Conservation (phyloP, 2,888 invertebrate genomes). For the Latrodectus elegans region DNA sequence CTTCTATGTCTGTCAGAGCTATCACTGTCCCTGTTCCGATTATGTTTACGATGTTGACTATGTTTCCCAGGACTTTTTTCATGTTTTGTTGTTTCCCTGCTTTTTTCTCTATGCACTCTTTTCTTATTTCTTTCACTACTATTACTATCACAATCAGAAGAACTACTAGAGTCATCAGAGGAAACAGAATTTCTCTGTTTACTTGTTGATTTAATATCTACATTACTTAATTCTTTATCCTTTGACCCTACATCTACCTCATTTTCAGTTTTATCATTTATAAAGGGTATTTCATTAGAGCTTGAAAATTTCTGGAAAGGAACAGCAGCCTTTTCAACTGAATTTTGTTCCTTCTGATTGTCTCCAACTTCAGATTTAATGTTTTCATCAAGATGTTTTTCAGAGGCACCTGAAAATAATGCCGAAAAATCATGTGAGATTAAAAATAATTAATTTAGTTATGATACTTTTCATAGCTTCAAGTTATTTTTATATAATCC, state of each 20-base stretch:
- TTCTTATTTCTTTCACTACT: constrained; percentile 36
- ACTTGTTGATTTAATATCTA: background rate
- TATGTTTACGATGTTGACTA: background rate
- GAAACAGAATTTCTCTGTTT: constrained; percentile 26
- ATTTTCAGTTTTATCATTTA: constrained; percentile 13
- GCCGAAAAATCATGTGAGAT: too few species aligned
- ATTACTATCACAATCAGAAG: constrained; percentile 46
- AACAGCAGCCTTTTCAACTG: background rate
- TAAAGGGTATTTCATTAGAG: constrained; percentile 1
- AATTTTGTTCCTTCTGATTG: background rate
- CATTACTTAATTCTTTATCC: background rate
- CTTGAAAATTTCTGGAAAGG: background rate
- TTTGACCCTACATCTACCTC: constrained; percentile 5
- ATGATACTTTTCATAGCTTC: too few species aligned
- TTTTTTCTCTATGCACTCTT: constrained; percentile 1
- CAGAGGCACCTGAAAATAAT: background rate
- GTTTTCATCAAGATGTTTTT: background rate
- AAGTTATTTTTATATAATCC: too few species aligned
- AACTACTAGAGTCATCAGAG: constrained; percentile 45
- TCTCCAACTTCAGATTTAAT: background rate
- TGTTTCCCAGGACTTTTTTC: constrained; percentile 38
- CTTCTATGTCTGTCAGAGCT: constrained; percentile 40
- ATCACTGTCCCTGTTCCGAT: constrained; percentile 49
- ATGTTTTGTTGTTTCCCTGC: constrained; percentile 8
- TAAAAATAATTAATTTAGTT: too few species aligned